These are phyloP conservation scores for Cerastis rubricosa DNA, from an alignment of 2,888 invertebrate species.

Conservation along the genomic window DNA sequence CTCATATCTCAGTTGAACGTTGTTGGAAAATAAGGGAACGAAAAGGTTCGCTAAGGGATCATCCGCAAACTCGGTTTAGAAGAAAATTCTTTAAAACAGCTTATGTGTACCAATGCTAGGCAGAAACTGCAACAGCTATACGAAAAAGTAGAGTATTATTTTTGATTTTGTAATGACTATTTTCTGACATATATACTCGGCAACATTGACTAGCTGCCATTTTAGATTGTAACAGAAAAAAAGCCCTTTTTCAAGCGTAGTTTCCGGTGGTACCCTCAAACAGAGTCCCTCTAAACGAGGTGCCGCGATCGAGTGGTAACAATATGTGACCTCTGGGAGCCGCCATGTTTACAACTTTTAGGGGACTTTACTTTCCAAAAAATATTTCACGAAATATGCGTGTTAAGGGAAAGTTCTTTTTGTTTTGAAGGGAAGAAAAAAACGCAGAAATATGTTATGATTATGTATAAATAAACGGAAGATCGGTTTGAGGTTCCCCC, in stretches of 20 bases:
- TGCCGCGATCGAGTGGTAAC: constrained; percentile 70
- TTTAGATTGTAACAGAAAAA: neutral
- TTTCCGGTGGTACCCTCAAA: constrained; percentile 34
- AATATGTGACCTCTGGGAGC: constrained; percentile 73
- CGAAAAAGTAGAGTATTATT: neutral
- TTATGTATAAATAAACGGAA: constrained; percentile 65
- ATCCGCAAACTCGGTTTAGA: neutral
- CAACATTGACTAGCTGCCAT: neutral
- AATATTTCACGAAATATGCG: constrained; percentile 70
- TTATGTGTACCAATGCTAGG: too few species aligned
- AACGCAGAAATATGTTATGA: constrained; percentile 66
- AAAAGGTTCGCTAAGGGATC: constrained; percentile 28
- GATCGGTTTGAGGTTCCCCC: constrained; percentile 62
- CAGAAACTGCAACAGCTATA: too few species aligned
- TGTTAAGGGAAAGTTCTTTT: constrained; percentile 66
- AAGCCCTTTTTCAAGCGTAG: constrained; percentile 4
- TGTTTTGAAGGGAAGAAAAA: constrained; percentile 52
- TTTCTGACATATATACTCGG: too few species aligned
- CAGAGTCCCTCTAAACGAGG: constrained; percentile 67
- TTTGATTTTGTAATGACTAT: too few species aligned
- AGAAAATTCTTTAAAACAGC: neutral
- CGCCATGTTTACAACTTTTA: constrained; percentile 68
- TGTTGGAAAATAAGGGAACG: constrained; percentile 5
- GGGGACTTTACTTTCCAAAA: constrained; percentile 62
- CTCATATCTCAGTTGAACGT: constrained; percentile 20